Evolutionary conservation across 2,888 invertebrate genomes (phyloP).

Genomic region (Malthinus seriepunctatus): DNA sequence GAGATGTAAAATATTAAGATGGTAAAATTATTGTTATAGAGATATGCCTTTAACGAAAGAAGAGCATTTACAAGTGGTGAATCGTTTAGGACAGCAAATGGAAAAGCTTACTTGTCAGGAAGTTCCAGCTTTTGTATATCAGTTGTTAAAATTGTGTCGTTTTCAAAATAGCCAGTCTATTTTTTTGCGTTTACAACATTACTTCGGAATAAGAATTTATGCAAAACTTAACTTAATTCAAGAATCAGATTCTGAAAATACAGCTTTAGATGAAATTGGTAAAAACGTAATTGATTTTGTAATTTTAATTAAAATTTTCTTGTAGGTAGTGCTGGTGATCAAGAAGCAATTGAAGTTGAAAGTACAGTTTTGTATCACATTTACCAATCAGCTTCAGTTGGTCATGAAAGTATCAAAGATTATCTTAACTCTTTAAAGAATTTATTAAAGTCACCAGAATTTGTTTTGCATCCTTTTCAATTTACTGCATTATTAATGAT

Average conservation of each 20-base stretch:
- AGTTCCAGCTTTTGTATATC: conserved; percentile 69
- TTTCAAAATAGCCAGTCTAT: conserved; percentile 49
- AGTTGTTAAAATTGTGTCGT: conserved; percentile 64
- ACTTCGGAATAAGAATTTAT: conserved; percentile 49
- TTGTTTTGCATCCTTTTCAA: conserved; percentile 65
- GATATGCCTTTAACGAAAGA: conserved; percentile 62
- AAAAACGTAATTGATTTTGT: conserved; percentile 16
- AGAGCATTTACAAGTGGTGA: conserved; percentile 65
- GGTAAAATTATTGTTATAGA: conserved; percentile 48
- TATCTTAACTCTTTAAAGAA: conserved; percentile 56
- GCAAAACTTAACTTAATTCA: conserved; percentile 31
- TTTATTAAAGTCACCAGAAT: conserved; percentile 60
- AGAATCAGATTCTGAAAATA: conserved; percentile 39
- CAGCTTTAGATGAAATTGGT: conserved; percentile 47
- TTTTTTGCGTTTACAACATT: conserved; percentile 48
- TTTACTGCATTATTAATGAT: conserved; percentile 63
- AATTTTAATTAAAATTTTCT: conserved; percentile 5
- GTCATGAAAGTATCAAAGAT: conserved; percentile 55
- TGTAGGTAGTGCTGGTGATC: conserved; percentile 53
- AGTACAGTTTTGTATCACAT: conserved; percentile 66
- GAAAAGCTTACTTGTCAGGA: conserved; percentile 63
- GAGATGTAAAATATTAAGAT: neutral
- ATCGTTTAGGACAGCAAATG: conserved; percentile 64
- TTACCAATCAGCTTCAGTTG: conserved; percentile 53
- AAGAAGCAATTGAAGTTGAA: conserved; percentile 62